phyloP scores from a whole-genome alignment of 1,140 invertebrate genomes.

The Apolygus lucorum region DNA sequence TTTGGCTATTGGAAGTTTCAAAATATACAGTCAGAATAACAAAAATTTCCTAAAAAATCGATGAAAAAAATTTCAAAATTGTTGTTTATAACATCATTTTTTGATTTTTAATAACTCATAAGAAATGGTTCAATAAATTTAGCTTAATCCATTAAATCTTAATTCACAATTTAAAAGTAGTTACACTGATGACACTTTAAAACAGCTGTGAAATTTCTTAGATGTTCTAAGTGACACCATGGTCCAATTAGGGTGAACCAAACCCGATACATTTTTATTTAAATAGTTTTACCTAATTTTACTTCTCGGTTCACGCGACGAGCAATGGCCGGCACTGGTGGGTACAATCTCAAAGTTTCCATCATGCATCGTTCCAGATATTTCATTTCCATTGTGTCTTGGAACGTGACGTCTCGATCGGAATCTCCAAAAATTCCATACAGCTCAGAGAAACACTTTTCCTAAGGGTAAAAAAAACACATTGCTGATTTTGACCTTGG shows the following conservation, averaged over 20 bases:
- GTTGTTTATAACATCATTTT: too few species aligned
- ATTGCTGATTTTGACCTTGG: too few species aligned
- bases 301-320: conserved; percentile 42
- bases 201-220: neutral
- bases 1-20: too few species aligned
- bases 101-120: too few species aligned
- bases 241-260: too few species aligned
- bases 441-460: conserved; percentile 24
- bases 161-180: neutral
- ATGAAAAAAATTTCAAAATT: too few species aligned
- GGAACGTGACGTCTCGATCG: conserved; percentile 38
- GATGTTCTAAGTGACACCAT: too few species aligned
- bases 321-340: conserved; percentile 48
- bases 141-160: too few species aligned
- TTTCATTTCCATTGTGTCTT: conserved; percentile 45
- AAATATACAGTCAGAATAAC: too few species aligned
- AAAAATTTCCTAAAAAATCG: too few species aligned
- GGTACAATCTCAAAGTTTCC: conserved; percentile 50
- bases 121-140: too few species aligned
- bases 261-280: too few species aligned
- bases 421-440: conserved; percentile 22
- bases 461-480: conserved; percentile 22
- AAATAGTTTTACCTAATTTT: conserved; percentile 28
- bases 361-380: conserved; percentile 56
- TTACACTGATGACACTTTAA: neutral